Evolutionary conservation across 2,113 vertebrate genomes (phyloP).

Genomic region (Callithrix jacchus): DNA sequence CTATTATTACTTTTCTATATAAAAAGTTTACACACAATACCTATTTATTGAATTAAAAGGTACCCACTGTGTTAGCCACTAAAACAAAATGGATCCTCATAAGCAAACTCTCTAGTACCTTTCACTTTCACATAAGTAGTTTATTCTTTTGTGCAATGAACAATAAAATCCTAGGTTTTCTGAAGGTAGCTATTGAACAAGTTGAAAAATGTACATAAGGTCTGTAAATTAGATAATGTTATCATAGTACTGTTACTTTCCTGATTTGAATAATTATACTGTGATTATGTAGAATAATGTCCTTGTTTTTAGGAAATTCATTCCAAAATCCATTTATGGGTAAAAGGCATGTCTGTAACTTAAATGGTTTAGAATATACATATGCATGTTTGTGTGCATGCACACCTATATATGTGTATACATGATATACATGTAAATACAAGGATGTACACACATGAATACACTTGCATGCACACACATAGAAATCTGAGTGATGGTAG

Average conservation of each 20-base stretch:
- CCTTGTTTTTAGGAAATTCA: not conserved
- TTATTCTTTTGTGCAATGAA: not conserved
- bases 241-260: not conserved
- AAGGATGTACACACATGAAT: not conserved
- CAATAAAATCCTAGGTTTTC: not conserved
- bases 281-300: not conserved
- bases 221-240: not conserved
- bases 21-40: not conserved
- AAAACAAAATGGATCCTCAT: not conserved
- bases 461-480: fast-evolving
- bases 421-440: not conserved
- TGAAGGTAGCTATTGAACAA: not conserved
- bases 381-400: fast-evolving
- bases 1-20: not conserved
- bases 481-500: not conserved
- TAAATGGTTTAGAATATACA: not conserved
- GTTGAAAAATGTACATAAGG: not conserved
- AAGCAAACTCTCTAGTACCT: not conserved
- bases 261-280: not conserved
- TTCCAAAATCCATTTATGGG: not conserved
- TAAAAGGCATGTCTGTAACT: not conserved
- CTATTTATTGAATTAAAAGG: not conserved
- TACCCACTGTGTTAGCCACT: not conserved
- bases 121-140: not conserved
- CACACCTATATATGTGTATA: not conserved